Base-by-base conservation (phyloP, 1,140 invertebrate genomes). In the Harlomillsia oculata region DNA sequence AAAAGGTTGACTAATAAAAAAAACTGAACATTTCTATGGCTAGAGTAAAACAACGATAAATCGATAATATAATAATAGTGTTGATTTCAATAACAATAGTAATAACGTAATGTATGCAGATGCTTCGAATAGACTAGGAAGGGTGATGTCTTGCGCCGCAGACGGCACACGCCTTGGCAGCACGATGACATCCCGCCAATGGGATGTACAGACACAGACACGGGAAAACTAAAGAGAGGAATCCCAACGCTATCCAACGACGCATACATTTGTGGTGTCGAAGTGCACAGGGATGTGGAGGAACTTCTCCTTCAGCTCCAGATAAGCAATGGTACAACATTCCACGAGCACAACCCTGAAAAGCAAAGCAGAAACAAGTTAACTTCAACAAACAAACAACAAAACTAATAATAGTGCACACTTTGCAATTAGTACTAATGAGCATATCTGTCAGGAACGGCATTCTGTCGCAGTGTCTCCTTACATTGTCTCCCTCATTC, bases 251-350 rank as follows among this genome's bases (percentile, higher is more conserved):
- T 56, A 89, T 70, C 91, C 92, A 96, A 45, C 77, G 74, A 67
- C 74, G 70, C 58, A 77, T 68, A 65, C 74, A 72, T 29, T 75
- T 72, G 66, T 79, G 81, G 45, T 53, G 54, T 59, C 69, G 76
- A 69, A 84, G 85, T 28, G 82, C 80, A 76, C 88, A 92, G 18
- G 88, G 87, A 72, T 87, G 85, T 65, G 80, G 78, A 18, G 78
- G 77, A 70, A 84, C 70, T 80, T 74, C 72, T 21, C 71, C 72
- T 68, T 91, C 87, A 2, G 82, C 77, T 70, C 93, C 89, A 36
- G 84, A 81, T 79, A 90, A 85, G 69, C 90, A 94, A 74, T 94
- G 90, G 74, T 94, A 95, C 62, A 93, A 77, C 79, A 94, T 82
- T 66, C 88, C 87, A 69, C 86, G 79, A 25, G 88, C 87, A 69